Evolutionary conservation across 2,888 invertebrate genomes (phyloP).

Genomic region (Pseudolycoriella hygida): DNA sequence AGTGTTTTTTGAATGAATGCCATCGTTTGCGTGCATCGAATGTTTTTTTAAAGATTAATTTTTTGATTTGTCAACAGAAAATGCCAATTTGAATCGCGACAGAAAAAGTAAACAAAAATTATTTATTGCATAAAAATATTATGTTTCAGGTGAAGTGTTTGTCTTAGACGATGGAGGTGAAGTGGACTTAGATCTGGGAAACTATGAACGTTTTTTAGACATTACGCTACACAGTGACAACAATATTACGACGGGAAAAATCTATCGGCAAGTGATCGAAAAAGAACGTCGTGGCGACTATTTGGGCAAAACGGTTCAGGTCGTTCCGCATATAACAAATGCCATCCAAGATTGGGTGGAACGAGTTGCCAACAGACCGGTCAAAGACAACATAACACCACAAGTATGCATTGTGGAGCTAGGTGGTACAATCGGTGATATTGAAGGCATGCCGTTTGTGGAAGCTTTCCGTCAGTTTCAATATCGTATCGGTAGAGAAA

Average conservation of each 20-base stretch:
- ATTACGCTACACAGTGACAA: slow-evolving; percentile 89
- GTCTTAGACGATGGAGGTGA: slow-evolving; percentile 98
- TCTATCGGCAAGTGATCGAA: slow-evolving; percentile 89
- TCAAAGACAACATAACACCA: slow-evolving; percentile 49
- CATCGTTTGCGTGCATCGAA: too few relatives aligned
- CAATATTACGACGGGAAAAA: slow-evolving; percentile 98
- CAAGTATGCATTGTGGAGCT: slow-evolving; percentile 81
- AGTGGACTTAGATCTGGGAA: slow-evolving; percentile 97
- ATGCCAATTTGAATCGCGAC: too few relatives aligned
- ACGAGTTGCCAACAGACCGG: slow-evolving; percentile 72
- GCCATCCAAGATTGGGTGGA: slow-evolving; percentile 98
- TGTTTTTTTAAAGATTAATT: too few relatives aligned
- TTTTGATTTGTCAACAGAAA: too few relatives aligned
- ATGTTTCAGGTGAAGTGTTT: slow-evolving; percentile 96
- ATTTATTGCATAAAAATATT: too few relatives aligned
- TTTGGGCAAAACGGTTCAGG: slow-evolving; percentile 97
- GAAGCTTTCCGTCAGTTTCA: slow-evolving; percentile 97
- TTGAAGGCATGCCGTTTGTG: slow-evolving; percentile 98
- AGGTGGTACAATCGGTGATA: slow-evolving; percentile 97
- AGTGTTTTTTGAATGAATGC: too few relatives aligned
- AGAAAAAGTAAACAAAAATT: too few relatives aligned
- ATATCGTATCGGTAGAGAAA: slow-evolving; percentile 78
- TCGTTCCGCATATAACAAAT: slow-evolving; percentile 96
- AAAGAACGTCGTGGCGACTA: slow-evolving; percentile 90
- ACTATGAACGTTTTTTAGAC: slow-evolving; percentile 95